A percentile compares a stretch with the other conserved stretches of the same genome.
phyloP scores from a whole-genome alignment of 2,888 invertebrate genomes.

The Cataglyphis albicans region DNA sequence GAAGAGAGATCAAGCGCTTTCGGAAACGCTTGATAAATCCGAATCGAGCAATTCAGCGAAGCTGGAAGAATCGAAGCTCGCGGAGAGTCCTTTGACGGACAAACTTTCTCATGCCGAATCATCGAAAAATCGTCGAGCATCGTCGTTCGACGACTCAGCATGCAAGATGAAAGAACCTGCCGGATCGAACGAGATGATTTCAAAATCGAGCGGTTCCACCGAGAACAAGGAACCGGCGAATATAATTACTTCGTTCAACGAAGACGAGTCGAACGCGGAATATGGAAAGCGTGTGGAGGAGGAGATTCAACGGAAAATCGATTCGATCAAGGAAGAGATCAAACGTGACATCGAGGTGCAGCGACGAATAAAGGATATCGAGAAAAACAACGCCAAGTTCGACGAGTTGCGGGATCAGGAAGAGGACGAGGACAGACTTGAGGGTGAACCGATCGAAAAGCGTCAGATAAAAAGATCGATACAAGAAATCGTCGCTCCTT shows the following conservation, averaged over 20 bases:
- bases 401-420: conserved; percentile 72
- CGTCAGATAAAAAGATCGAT: conserved; percentile 53
- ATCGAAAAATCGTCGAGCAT: background rate
- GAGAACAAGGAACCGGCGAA: conserved; percentile 50
- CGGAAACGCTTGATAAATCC: background rate
- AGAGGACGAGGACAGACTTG: conserved; percentile 61
- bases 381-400: conserved; percentile 79
- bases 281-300: conserved; percentile 78
- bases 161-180: background rate
- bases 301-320: conserved; percentile 83
- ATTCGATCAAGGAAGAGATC: conserved; percentile 84
- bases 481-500: background rate
- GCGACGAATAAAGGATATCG: conserved; percentile 71
- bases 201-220: conserved; percentile 13
- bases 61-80: background rate
- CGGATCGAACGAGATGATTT: background rate
- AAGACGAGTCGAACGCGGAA: conserved; percentile 28
- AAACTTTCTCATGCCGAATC: background rate
- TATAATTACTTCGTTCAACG: background rate
- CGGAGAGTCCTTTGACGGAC: background rate
- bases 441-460: conserved; percentile 13
- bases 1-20: conserved; percentile 56
- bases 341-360: conserved; percentile 82
- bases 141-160: too few species aligned
- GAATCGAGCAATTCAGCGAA: background rate